Conservation (phyloP, 2,888 invertebrate species). For the Acrobeloides nanus region DNA sequence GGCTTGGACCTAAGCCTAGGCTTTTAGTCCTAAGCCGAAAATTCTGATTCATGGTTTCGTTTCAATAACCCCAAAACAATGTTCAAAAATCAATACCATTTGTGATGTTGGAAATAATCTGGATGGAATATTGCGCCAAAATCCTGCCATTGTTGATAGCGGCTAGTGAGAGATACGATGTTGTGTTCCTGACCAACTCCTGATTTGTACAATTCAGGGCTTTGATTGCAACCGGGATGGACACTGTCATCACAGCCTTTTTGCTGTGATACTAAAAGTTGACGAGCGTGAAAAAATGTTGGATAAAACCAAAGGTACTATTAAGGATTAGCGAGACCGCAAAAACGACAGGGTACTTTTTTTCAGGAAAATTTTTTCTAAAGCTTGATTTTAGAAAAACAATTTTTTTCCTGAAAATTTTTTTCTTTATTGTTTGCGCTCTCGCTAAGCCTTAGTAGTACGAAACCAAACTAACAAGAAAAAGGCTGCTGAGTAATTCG, state of each 20-base stretch:
- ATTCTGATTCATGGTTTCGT: too few relatives aligned
- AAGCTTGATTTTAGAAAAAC: too few relatives aligned
- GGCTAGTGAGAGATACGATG: constrained; percentile 81
- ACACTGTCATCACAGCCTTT: constrained; percentile 70
- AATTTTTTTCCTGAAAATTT: constrained; percentile 47
- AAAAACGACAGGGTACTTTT: neutral
- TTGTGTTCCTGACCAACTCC: constrained; percentile 79
- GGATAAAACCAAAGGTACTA: constrained; percentile 14
- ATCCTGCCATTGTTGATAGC: constrained; percentile 81
- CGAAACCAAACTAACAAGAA: constrained; percentile 74
- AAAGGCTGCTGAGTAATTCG: constrained; percentile 86
- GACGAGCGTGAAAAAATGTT: neutral
- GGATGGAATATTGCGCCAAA: constrained; percentile 76
- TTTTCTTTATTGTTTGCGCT: neutral
- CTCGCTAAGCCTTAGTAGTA: neutral
- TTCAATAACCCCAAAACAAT: constrained; percentile 8
- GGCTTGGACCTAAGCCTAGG: neutral
- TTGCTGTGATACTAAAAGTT: constrained; percentile 68
- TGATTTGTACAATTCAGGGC: constrained; percentile 81
- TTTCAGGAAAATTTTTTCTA: neutral
- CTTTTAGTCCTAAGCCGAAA: too few relatives aligned
- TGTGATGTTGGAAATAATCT: constrained; percentile 81
- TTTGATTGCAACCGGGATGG: constrained; percentile 77
- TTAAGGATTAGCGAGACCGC: neutral
- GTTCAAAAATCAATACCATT: constrained; percentile 62